A percentile compares a stretch with the other conserved stretches of the same genome.
These are phyloP conservation scores for Cyprinella venusta DNA, from an alignment of 2,797 vertebrate genomes.

Conservation along the genomic window DNA sequence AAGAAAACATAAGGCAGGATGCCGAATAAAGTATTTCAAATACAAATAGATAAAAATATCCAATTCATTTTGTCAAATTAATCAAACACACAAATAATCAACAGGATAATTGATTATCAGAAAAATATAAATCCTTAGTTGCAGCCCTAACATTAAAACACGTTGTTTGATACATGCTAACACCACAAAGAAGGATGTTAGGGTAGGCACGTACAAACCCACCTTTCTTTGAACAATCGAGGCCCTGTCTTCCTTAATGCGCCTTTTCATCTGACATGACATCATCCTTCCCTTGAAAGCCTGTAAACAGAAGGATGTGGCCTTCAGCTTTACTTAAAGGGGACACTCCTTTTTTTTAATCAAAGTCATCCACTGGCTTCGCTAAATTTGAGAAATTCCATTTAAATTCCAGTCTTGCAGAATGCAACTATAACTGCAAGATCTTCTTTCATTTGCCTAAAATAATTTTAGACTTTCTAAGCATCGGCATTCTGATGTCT, in stretches of 20 bases:
- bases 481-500: not conserved
- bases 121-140: not conserved
- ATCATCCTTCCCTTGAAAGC: constrained; percentile 26
- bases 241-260: constrained; percentile 29
- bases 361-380: not conserved
- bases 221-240: constrained; percentile 29
- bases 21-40: no score
- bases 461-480: not conserved
- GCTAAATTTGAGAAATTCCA: not conserved
- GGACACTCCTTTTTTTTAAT: not conserved
- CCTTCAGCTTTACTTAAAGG: constrained; percentile 27
- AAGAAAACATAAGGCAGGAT: not conserved
- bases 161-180: not conserved
- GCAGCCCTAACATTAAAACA: not conserved
- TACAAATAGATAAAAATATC: not conserved
- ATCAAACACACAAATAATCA: not conserved
- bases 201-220: constrained; percentile 11
- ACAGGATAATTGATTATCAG: not conserved
- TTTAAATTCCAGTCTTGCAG: not conserved
- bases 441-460: no score
- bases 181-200: constrained; percentile 12
- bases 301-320: constrained; percentile 29
- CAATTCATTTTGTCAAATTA: no score
- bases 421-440: not conserved
- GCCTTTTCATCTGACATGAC: constrained; percentile 25